Evolutionary conservation across 2,113 vertebrate species (phyloP).

Genomic region (Eurypyga helias): DNA sequence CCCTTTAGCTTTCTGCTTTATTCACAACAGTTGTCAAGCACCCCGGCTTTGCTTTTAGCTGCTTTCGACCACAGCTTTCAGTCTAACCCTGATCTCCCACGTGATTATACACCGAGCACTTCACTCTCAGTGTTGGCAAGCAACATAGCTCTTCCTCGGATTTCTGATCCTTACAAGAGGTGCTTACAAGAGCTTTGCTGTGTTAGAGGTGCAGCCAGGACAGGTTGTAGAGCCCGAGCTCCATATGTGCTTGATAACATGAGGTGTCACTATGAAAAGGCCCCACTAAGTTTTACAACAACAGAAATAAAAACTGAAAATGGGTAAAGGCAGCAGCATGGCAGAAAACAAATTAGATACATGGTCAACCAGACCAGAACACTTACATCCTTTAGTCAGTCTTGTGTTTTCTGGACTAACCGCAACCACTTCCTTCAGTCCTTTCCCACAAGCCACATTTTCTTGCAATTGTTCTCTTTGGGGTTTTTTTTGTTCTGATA

Average conservation of each 20-base stretch:
- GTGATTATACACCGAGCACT: neutral
- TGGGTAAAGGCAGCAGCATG: neutral
- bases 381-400: neutral
- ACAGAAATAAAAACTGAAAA: neutral
- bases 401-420: neutral
- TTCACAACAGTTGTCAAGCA: neutral
- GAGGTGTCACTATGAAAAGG: neutral
- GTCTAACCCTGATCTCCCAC: neutral
- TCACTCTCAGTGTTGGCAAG: neutral
- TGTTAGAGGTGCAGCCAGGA: neutral
- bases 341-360: neutral
- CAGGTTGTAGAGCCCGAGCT: neutral
- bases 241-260: neutral
- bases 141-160: neutral
- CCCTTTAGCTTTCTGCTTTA: neutral
- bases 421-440: neutral
- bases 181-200: neutral
- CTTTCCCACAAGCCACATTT: neutral
- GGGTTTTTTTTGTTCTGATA: neutral
- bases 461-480: neutral
- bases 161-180: neutral
- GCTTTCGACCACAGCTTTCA: neutral
- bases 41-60: neutral
- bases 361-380: fast-evolving
- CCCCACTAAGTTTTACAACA: neutral